Evolutionary conservation across 2,113 vertebrate species (phyloP), one percentile per base, ranked within the genome.

Genomic region (Catharus bicknelli): DNA sequence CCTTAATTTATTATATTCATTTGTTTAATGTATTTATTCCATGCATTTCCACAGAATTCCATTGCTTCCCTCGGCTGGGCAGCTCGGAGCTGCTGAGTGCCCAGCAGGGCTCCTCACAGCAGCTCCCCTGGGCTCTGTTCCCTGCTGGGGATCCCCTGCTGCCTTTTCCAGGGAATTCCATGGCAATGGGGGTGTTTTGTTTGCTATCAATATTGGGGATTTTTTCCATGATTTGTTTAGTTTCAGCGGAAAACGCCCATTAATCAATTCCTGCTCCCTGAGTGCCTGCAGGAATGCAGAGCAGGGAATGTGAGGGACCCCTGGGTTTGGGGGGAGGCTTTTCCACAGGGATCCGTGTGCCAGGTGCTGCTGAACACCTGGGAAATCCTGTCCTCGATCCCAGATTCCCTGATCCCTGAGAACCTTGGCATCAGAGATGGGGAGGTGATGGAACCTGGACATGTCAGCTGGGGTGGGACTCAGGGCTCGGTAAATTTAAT

Each of bases 331-430:
- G 29, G 12, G 59, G n/a, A 68, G 19, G 14, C 0, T 55, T 23
- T 42, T 20, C 70, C 22, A 0, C 0, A 2, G 13, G 0, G 13
- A 16, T 25, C 66, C 5, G 0, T 11, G 17, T 25, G 42, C 48
- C 73, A 42, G 29, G 11, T 5, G 21, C 36, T 53, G 47, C 80
- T 17, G 40, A 40, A 45, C 5, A 4, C 51, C 36, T 5, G n/a
- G 48, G 53, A 40, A 69, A 66, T 7, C 5, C 45, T 51, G 30
- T 42, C 58, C 68, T 9, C 8, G 59, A 13, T 8, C 45, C 67
- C 59, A 11, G 1, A 23, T 5, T 16, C 30, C 21, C 55, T 5
- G 32, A 30, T 10, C 75, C 70, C 8, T 1, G 34, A 45, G 23
- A 11, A 6, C 29, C 30, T 47, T n/a, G 1, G 4, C 26, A 21